Percentiles rank a stretch among this genome's conserved stretches.
These are phyloP conservation scores for Platichthys stellatus DNA, from an alignment of 2,113 vertebrate species.

Conservation along the genomic window DNA sequence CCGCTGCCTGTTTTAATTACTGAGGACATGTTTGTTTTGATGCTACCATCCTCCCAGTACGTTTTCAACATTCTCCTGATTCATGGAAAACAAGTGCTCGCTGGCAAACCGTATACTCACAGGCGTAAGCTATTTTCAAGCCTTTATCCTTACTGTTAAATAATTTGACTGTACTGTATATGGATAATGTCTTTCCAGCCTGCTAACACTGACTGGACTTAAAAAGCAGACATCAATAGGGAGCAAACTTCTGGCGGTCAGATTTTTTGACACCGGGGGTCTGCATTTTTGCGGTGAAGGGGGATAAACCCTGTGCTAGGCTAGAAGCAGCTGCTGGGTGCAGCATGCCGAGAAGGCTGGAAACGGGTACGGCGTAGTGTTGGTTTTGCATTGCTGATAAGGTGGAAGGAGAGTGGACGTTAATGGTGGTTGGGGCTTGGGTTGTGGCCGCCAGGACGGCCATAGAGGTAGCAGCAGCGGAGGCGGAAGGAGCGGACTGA, in stretches of 20 bases:
- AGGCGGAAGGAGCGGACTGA: constrained; percentile 87
- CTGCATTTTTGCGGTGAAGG: constrained; percentile 90
- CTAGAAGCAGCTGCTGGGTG: constrained; percentile 85
- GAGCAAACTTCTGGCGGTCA: constrained; percentile 94
- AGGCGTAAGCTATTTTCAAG: constrained; percentile 30
- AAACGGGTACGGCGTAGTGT: constrained; percentile 92
- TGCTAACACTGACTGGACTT: constrained; percentile 6
- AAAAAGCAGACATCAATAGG: constrained; percentile 82
- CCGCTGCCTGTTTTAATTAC: constrained; percentile 48
- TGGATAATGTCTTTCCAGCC: constrained; percentile 29
- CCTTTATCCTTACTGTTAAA: constrained; percentile 21
- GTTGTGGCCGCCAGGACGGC: constrained; percentile 87
- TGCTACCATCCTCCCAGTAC: constrained; percentile 22
- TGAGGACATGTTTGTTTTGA: constrained; percentile 49
- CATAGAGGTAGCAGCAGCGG: constrained; percentile 89
- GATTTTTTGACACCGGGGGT: constrained; percentile 88
- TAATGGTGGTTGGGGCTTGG: constrained; percentile 84
- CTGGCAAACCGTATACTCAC: constrained; percentile 29
- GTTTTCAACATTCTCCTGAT: constrained; percentile 32
- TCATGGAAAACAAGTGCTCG: constrained; percentile 55
- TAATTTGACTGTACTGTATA: constrained; percentile 25
- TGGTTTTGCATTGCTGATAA: constrained; percentile 86
- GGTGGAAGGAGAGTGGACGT: constrained; percentile 88
- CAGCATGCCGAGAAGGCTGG: constrained; percentile 96
- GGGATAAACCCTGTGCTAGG: constrained; percentile 86